Percentiles rank a stretch among this genome's conserved stretches.
Conservation (phyloP, 2,797 vertebrate genomes). For the Cirrhinus molitorella region DNA sequence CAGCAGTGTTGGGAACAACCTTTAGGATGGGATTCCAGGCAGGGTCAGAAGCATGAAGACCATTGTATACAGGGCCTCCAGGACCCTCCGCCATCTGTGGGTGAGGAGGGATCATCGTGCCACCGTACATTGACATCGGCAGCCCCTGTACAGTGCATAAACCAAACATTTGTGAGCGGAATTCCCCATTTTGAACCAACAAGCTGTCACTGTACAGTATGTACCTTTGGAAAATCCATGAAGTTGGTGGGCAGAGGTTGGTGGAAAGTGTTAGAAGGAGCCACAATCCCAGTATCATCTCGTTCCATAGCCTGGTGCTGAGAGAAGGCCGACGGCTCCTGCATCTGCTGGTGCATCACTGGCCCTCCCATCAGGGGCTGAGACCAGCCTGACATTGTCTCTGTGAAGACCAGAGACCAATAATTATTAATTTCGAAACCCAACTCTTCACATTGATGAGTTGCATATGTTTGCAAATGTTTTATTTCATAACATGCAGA, state of each 20-base stretch:
- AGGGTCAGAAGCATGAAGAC: slow-evolving; percentile 94
- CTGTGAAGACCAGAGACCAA: slow-evolving; percentile 69
- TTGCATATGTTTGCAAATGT: too few species aligned
- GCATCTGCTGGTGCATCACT: slow-evolving; percentile 92
- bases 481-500: too few species aligned
- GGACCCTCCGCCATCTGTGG: slow-evolving; percentile 94
- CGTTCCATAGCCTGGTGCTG: slow-evolving; percentile 99
- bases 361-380: slow-evolving; percentile 95
- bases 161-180: background rate
- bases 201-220: slow-evolving; percentile 36
- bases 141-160: slow-evolving; percentile 81
- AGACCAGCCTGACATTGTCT: slow-evolving; percentile 97
- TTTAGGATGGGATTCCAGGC: slow-evolving; percentile 99
- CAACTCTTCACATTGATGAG: too few species aligned
- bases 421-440: background rate
- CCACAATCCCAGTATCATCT: slow-evolving; percentile 97
- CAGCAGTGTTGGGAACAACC: slow-evolving; percentile 95
- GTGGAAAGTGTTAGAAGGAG: slow-evolving; percentile 97
- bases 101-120: slow-evolving; percentile 94
- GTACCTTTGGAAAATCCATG: slow-evolving; percentile 98
- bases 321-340: slow-evolving; percentile 93
- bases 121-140: slow-evolving; percentile 97
- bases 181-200: background rate
- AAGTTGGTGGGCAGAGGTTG: slow-evolving; percentile 96
- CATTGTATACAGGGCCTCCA: slow-evolving; percentile 93